Conservation (phyloP, 2,888 invertebrate species). For the Drosophila anomelani region DNA sequence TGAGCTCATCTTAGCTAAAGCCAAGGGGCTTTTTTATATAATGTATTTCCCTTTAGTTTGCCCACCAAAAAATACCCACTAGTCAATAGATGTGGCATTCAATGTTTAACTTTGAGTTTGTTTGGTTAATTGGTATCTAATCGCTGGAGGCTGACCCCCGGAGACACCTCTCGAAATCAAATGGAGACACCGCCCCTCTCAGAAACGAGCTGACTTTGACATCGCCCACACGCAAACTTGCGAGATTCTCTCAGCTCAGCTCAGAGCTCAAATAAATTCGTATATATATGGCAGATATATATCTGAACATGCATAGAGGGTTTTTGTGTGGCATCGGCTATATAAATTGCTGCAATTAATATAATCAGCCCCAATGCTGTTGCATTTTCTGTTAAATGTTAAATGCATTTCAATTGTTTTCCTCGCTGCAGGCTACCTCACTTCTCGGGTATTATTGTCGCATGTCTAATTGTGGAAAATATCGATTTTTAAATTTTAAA, state of each 20-base stretch:
- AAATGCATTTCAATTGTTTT: slow-evolving; percentile 58
- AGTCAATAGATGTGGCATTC: slow-evolving; percentile 28
- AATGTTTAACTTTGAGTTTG: slow-evolving; percentile 31
- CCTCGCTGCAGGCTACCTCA: slow-evolving; percentile 20
- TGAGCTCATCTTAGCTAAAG: slow-evolving; percentile 43
- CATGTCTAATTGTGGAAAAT: slow-evolving; percentile 55
- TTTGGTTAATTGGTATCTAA: slow-evolving; percentile 58
- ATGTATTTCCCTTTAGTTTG: slow-evolving; percentile 13
- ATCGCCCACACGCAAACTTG: slow-evolving; percentile 67
- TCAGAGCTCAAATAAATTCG: slow-evolving; percentile 4
- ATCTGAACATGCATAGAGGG: slow-evolving; percentile 24
- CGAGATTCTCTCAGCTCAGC: slow-evolving; percentile 28
- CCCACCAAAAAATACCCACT: slow-evolving; percentile 20
- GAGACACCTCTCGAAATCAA: slow-evolving; percentile 52
- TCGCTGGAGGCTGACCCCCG: slow-evolving; percentile 63
- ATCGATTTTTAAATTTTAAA: slow-evolving; percentile 54
- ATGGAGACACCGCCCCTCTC: slow-evolving; percentile 23
- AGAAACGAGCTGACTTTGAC: slow-evolving; percentile 40
- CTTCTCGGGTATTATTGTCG: slow-evolving; percentile 17
- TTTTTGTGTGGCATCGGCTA: slow-evolving; percentile 36
- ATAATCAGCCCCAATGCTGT: slow-evolving; percentile 46
- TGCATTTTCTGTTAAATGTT: slow-evolving; percentile 49
- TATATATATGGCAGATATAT: slow-evolving; percentile 13
- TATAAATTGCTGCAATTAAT: slow-evolving; percentile 71
- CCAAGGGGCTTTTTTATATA: background rate